A percentile compares a stretch with the other conserved stretches of the same genome.
These are phyloP conservation scores for Suillia variegata DNA, from an alignment of 2,888 invertebrate species.

Conservation along the genomic window DNA sequence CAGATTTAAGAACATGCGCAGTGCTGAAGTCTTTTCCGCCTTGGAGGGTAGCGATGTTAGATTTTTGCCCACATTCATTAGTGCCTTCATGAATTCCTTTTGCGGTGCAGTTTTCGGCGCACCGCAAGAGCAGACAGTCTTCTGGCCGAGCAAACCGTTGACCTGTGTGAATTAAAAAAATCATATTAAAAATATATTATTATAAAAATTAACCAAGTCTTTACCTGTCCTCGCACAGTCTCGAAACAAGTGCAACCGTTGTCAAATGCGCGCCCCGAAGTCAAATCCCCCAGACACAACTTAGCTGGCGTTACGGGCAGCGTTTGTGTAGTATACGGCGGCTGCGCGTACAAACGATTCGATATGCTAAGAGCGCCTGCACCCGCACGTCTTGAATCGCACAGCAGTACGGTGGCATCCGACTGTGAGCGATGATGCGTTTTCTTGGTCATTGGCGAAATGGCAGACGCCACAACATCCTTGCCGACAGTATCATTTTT, in stretches of 20 bases:
- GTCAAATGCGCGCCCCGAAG: conserved; percentile 94
- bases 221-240: conserved; percentile 73
- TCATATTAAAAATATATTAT: background rate
- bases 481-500: conserved; percentile 32
- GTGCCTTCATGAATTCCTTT: conserved; percentile 84
- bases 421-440: conserved; percentile 82
- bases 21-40: conserved; percentile 89
- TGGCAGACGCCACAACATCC: conserved; percentile 21
- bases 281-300: conserved; percentile 84
- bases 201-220: background rate
- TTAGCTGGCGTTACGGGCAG: conserved; percentile 63
- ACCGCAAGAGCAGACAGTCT: conserved; percentile 78
- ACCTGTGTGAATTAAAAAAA: conserved; percentile 62
- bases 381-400: conserved; percentile 44
- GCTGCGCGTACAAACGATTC: conserved; percentile 53
- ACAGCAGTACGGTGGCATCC: conserved; percentile 74
- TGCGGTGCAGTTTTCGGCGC: conserved; percentile 84
- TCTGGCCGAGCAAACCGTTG: conserved; percentile 77
- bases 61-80: conserved; percentile 84
- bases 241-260: conserved; percentile 93
- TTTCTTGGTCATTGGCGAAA: conserved; percentile 65
- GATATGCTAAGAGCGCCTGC: conserved; percentile 45
- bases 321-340: conserved; percentile 53
- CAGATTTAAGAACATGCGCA: conserved; percentile 90
- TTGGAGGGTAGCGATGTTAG: conserved; percentile 82